A percentile compares a stretch with the other conserved stretches of the same genome.
These are phyloP conservation scores for Platalea minor DNA, from an alignment of 2,797 vertebrate genomes.

Conservation along the genomic window DNA sequence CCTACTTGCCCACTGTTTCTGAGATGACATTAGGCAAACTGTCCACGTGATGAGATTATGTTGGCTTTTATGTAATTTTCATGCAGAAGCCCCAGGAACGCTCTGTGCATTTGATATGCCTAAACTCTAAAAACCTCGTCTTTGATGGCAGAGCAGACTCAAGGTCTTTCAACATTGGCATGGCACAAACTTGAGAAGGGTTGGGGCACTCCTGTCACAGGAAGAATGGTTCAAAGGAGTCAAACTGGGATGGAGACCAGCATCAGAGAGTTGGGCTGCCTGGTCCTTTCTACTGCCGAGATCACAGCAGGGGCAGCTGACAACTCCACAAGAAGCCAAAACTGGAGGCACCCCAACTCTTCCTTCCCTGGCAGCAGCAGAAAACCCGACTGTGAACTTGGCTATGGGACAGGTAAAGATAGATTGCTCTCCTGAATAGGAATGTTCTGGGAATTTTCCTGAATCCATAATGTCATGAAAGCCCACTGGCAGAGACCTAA, in stretches of 20 bases:
- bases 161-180: not conserved
- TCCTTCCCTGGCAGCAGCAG: not conserved
- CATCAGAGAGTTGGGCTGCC: not conserved
- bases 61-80: not conserved
- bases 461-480: not conserved
- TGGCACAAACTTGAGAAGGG: not conserved
- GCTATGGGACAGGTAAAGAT: not conserved
- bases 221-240: not conserved
- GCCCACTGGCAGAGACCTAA: not conserved
- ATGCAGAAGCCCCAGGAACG: not conserved
- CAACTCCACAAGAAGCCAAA: not conserved
- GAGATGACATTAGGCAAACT: not conserved
- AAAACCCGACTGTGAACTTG: not conserved
- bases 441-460: not conserved
- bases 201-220: not conserved
- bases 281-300: not conserved
- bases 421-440: not conserved
- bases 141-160: not conserved
- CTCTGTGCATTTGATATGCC: not conserved
- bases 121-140: rapidly evolving
- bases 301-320: not conserved
- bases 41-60: not conserved
- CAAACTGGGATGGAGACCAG: not conserved
- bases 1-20: not conserved
- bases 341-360: not conserved